A percentile compares a stretch with the other conserved stretches of the same genome.
Evolutionary conservation across 2,888 invertebrate species (phyloP).

Genomic region (Sicus ferrugineus): DNA sequence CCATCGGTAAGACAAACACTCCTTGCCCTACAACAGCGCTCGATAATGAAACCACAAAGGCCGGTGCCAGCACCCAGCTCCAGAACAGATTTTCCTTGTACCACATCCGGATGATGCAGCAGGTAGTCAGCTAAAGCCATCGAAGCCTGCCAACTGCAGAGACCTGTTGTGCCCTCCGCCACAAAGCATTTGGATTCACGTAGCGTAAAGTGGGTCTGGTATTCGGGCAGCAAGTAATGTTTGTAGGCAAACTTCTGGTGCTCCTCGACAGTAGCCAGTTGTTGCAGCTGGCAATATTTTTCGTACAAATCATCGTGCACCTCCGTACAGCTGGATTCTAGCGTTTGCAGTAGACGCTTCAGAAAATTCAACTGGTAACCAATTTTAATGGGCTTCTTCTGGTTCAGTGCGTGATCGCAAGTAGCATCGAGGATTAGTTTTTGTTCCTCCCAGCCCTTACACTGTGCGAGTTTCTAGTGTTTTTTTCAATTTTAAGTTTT

Average conservation of each 20-base stretch:
- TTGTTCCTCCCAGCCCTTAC: conserved; percentile 67
- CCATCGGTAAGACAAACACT: conserved; percentile 74
- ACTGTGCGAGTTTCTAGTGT: neutral
- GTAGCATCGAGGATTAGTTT: conserved; percentile 69
- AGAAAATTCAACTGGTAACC: conserved; percentile 73
- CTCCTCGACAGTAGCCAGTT: conserved; percentile 38
- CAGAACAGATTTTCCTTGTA: conserved; percentile 69
- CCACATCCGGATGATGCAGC: conserved; percentile 66
- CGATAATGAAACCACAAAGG: conserved; percentile 73
- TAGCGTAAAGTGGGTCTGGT: conserved; percentile 67
- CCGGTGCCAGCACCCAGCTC: conserved; percentile 84
- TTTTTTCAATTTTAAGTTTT: neutral
- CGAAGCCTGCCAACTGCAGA: conserved; percentile 83
- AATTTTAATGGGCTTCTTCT: conserved; percentile 70
- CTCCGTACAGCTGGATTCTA: conserved; percentile 68
- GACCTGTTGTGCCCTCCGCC: conserved; percentile 74
- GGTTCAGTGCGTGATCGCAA: conserved; percentile 66
- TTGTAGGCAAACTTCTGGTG: conserved; percentile 67
- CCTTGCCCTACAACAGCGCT: conserved; percentile 69
- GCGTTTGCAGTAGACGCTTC: conserved; percentile 69
- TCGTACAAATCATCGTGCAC: conserved; percentile 74
- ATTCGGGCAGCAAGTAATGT: conserved; percentile 67
- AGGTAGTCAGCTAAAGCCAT: conserved; percentile 77
- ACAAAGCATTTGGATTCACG: conserved; percentile 78
- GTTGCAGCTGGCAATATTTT: conserved; percentile 65